A percentile compares a stretch with the other conserved stretches of the same genome.
These are phyloP conservation scores for Conops quadrifasciatus DNA, from an alignment of 2,888 invertebrate species.

Conservation along the genomic window DNA sequence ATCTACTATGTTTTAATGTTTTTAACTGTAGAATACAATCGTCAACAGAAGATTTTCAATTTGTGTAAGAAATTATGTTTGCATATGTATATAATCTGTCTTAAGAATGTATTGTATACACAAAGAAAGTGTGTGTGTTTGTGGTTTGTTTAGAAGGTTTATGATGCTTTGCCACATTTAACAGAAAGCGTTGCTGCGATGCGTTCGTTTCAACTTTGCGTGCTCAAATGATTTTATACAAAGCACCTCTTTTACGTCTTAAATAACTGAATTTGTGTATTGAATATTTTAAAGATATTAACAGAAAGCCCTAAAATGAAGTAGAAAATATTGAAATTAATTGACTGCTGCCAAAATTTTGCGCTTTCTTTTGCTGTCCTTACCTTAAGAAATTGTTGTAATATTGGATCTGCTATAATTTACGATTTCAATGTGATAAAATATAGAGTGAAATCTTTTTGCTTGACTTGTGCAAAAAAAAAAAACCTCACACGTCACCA, in stretches of 20 bases:
- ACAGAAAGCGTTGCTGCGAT: slow-evolving; percentile 21
- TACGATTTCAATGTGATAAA: background rate
- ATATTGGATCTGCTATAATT: slow-evolving; percentile 8
- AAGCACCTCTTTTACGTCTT: slow-evolving; percentile 28
- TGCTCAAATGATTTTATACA: slow-evolving; percentile 30
- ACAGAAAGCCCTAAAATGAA: slow-evolving; percentile 29
- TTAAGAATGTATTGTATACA: slow-evolving; percentile 20
- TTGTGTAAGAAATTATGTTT: background rate
- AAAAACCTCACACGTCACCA: background rate
- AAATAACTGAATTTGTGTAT: slow-evolving; percentile 27
- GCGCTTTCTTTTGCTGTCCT: background rate
- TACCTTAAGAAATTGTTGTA: slow-evolving; percentile 22
- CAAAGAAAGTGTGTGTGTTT: slow-evolving; percentile 19
- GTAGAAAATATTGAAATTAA: slow-evolving; percentile 22
- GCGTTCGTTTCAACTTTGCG: slow-evolving; percentile 28
- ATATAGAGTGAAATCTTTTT: background rate
- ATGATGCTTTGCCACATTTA: slow-evolving; percentile 23
- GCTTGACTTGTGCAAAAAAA: background rate
- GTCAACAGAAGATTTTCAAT: background rate
- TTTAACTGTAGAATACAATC: no score
- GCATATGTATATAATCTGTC: slow-evolving; percentile 3
- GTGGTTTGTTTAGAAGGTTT: slow-evolving; percentile 20
- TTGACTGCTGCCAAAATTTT: background rate
- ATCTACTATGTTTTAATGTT: no score
- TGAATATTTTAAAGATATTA: slow-evolving; percentile 9